These are phyloP conservation scores for Ashinkailepas kermadecensis DNA, from an alignment of 2,888 invertebrate species.

Conservation along the genomic window DNA sequence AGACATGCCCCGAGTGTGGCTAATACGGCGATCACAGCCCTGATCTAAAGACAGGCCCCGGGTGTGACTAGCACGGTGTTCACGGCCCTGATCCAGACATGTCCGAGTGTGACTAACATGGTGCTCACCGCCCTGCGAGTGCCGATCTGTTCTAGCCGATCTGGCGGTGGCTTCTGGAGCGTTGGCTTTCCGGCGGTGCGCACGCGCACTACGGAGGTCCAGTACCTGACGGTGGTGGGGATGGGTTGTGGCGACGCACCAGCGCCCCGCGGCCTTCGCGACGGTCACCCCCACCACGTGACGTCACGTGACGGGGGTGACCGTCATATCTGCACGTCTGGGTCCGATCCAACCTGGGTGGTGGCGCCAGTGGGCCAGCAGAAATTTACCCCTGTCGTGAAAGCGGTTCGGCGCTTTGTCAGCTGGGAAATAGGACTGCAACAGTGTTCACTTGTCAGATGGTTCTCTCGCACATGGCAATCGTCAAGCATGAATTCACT, in stretches of 20 bases:
- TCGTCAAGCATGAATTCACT: no score
- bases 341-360: background rate
- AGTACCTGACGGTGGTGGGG: background rate
- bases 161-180: background rate
- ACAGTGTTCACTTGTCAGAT: no score
- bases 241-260: constrained; percentile 4
- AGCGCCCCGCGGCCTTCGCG: background rate
- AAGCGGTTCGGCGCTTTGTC: no score
- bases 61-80: no score
- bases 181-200: background rate
- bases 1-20: no score
- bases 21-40: no score
- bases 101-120: no score
- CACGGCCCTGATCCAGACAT: no score
- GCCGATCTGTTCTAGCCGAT: background rate
- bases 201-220: background rate
- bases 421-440: no score
- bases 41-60: no score
- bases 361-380: background rate
- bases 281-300: background rate
- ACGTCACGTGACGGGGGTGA: background rate
- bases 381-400: no score
- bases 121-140: background rate
- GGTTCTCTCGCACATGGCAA: no score
- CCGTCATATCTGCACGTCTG: background rate